Evolutionary conservation across 1,140 invertebrate species (phyloP).

Genomic region (Eumeta japonica): DNA sequence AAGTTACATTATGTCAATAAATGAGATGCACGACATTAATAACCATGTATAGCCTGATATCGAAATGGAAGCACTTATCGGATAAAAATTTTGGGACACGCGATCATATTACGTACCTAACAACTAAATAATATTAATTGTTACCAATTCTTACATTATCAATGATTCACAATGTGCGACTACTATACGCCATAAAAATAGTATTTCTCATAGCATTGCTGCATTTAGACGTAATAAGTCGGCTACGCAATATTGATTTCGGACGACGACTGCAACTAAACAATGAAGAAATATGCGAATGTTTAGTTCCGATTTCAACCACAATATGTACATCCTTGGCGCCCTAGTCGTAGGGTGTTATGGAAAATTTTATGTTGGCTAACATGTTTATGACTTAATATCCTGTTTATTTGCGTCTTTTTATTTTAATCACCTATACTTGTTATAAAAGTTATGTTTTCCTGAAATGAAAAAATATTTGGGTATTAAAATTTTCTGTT

Average conservation of each 20-base stretch:
- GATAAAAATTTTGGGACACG: no score
- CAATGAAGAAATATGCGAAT: constrained; percentile 24
- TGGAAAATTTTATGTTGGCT: no score
- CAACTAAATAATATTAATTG: constrained; percentile 53
- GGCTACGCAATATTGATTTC: constrained; percentile 52
- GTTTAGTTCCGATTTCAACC: constrained; percentile 37
- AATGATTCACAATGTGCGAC: constrained; percentile 59
- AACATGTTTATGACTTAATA: no score
- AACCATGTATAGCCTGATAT: no score
- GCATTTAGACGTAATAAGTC: constrained; percentile 52
- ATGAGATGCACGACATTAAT: no score
- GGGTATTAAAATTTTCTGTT: no score
- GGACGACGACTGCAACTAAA: constrained; percentile 49
- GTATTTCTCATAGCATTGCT: constrained; percentile 57
- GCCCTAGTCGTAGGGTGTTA: constrained; percentile 15
- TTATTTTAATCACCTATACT: no score
- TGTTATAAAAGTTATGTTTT: no score
- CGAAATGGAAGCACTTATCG: no score
- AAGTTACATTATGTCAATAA: no score
- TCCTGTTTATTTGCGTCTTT: no score
- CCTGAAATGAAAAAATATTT: no score
- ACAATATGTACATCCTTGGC: constrained; percentile 16
- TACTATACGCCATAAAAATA: constrained; percentile 57
- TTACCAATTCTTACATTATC: constrained; percentile 59
- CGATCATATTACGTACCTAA: constrained; percentile 39